Conservation (phyloP, 2,113 vertebrate genomes). For the Dasyprocta punctata region DNA sequence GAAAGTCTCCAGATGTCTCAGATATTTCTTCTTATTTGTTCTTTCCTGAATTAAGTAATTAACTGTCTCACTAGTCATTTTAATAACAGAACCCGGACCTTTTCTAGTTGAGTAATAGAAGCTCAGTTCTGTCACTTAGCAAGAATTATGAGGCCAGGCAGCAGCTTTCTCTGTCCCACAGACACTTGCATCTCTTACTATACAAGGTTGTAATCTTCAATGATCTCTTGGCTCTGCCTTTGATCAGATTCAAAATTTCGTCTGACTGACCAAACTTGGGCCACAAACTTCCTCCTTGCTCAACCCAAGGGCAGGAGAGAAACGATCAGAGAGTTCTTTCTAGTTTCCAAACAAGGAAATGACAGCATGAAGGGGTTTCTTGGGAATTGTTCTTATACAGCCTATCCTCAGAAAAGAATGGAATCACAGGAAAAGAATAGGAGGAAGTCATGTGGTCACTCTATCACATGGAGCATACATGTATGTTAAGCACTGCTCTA, state of each 20-base stretch:
- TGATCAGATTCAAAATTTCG: background rate
- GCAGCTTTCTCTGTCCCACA: background rate
- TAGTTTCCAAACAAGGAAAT: background rate
- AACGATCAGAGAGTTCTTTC: background rate
- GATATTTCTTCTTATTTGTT: slow-evolving; percentile 1
- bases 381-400: background rate
- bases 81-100: background rate
- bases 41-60: slow-evolving; percentile 21
- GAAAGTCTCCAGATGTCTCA: background rate
- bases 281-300: background rate
- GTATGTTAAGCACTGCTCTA: background rate
- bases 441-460: background rate
- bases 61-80: background rate
- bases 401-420: background rate
- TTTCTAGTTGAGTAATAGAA: background rate
- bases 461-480: background rate
- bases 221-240: background rate
- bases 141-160: background rate
- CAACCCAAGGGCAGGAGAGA: background rate
- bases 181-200: background rate
- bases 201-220: background rate
- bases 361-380: background rate
- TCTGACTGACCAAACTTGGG: background rate
- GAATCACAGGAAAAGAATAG: background rate
- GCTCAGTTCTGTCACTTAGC: background rate